phyloP scores from a whole-genome alignment of 2,888 invertebrate genomes.

The Gisinianus flammeolus region DNA sequence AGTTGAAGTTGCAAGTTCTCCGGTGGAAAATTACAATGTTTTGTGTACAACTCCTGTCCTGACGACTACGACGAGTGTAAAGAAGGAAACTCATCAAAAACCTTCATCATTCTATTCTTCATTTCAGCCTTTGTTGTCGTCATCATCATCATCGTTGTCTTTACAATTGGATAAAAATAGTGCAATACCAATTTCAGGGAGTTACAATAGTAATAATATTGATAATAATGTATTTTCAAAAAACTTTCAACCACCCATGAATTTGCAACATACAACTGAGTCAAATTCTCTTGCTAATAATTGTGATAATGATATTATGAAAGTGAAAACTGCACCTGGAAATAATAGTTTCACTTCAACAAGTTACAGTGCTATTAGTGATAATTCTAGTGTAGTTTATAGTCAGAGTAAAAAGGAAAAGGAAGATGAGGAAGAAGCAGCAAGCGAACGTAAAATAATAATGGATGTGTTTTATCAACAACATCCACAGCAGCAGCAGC shows the following conservation, averaged over 20 bases:
- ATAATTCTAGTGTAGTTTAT: conserved; percentile 23
- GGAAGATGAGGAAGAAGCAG: neutral
- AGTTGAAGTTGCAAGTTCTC: neutral
- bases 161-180: no score
- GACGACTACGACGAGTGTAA: no score
- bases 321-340: neutral
- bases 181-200: no score
- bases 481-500: neutral
- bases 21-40: neutral
- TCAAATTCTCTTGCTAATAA: conserved; percentile 24
- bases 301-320: conserved; percentile 43
- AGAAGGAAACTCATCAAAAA: no score
- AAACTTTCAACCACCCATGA: neutral
- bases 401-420: conserved; percentile 1
- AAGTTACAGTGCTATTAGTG: conserved; percentile 12
- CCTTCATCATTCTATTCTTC: no score
- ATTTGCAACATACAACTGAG: neutral
- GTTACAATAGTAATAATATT: neutral
- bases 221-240: neutral
- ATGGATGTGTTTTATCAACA: neutral
- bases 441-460: neutral
- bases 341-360: conserved; percentile 9
- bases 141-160: no score
- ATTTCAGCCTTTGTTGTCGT: no score
- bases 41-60: no score